Conservation (phyloP, 2,797 vertebrate genomes). For the Moxostoma hubbsi region DNA sequence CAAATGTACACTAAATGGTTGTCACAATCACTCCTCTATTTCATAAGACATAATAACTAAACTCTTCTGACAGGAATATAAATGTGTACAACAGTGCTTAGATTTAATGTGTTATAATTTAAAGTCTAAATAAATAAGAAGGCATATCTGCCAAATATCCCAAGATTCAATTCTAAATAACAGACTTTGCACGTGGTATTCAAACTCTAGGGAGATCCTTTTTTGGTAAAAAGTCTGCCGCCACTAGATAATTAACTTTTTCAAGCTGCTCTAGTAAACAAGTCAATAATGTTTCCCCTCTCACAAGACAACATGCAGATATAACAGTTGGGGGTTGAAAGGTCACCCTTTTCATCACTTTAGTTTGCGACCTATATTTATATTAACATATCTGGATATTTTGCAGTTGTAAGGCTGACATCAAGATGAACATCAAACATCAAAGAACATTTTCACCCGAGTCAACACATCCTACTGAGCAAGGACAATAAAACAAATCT, state of each 20-base stretch:
- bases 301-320: not conserved
- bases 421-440: no score
- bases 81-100: not conserved
- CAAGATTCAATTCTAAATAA: constrained; percentile 20
- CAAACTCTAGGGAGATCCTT: not conserved
- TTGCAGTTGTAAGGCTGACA: no score
- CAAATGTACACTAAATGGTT: not conserved
- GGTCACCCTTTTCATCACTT: not conserved
- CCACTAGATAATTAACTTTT: constrained; percentile 23
- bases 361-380: not conserved
- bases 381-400: not conserved
- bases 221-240: constrained; percentile 38
- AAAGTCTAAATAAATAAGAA: not conserved
- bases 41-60: not conserved
- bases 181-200: not conserved
- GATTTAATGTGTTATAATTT: not conserved
- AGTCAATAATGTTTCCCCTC: constrained; percentile 7
- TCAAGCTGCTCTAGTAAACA: not conserved
- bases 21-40: not conserved
- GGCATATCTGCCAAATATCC: not conserved
- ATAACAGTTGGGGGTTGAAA: not conserved
- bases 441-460: no score
- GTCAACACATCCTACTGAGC: no score
- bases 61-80: not conserved
- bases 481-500: no score